Conservation (phyloP, 64 coral and sea anemone species). For the Catalaphyllia jardinei region DNA sequence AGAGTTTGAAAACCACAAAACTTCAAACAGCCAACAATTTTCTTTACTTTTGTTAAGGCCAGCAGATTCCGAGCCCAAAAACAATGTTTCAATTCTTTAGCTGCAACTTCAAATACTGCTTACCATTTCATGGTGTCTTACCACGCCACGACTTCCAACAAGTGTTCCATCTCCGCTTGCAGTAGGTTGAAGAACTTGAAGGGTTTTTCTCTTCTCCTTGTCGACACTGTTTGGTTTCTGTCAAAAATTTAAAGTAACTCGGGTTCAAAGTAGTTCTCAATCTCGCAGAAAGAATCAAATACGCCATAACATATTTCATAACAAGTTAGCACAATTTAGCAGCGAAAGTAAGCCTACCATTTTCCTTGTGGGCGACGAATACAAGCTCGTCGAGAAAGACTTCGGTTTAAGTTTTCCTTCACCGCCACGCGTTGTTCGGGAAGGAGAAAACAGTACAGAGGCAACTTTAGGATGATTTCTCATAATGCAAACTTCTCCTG, state of each 20-base stretch:
- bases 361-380: slow-evolving; percentile 63
- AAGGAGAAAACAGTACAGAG: slow-evolving; percentile 56
- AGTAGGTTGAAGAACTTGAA: slow-evolving; percentile 92
- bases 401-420: slow-evolving; percentile 65
- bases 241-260: neutral
- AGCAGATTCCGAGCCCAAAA: neutral
- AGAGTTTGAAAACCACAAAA: too few species aligned
- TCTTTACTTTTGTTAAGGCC: too few species aligned
- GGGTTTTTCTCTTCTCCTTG: slow-evolving; percentile 79
- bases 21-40: too few species aligned
- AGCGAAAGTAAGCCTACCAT: neutral
- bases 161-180: slow-evolving; percentile 87
- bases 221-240: slow-evolving; percentile 50
- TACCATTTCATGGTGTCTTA: slow-evolving; percentile 50
- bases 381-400: slow-evolving; percentile 52
- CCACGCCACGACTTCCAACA: slow-evolving; percentile 61
- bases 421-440: slow-evolving; percentile 56
- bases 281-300: neutral
- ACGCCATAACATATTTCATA: neutral
- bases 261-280: neutral
- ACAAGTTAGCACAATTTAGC: neutral
- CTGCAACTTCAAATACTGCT: neutral
- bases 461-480: slow-evolving; percentile 80
- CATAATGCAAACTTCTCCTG: slow-evolving; percentile 78
- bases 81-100: neutral